Conservation (phyloP, 2,113 vertebrate species). For the Rhodinocichla rosea region DNA sequence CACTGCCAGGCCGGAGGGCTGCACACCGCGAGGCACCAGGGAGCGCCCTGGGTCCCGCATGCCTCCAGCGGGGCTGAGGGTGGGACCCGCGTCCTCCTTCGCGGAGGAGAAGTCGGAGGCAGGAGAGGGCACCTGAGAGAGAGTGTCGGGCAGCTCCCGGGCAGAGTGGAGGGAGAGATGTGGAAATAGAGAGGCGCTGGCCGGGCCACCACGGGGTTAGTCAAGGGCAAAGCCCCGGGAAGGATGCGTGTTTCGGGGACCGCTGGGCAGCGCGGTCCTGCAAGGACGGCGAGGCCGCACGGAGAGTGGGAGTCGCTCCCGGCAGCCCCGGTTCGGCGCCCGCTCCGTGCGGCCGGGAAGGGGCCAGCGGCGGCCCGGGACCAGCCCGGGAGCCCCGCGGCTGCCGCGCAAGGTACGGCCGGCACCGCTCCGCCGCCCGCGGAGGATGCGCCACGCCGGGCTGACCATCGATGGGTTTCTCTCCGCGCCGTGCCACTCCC, state of each 20-base stretch:
- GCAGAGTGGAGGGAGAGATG: background rate
- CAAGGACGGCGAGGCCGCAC: background rate
- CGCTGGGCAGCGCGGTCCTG: background rate
- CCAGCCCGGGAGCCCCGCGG: background rate
- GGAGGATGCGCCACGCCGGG: background rate
- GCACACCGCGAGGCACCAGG: background rate
- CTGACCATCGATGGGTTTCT: background rate
- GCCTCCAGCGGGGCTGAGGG: too few relatives aligned
- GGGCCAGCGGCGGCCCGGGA: background rate
- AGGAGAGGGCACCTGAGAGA: background rate
- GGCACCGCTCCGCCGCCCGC: background rate
- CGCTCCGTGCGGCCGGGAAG: background rate
- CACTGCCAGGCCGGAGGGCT: background rate
- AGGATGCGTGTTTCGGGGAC: background rate
- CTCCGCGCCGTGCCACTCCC: background rate
- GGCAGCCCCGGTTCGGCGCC: background rate
- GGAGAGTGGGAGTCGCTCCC: background rate
- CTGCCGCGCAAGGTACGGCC: background rate
- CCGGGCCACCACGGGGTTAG: background rate
- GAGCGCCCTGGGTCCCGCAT: background rate
- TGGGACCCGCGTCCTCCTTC: background rate
- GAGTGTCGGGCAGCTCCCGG: background rate
- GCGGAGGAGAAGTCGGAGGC: background rate
- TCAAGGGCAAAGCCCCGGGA: background rate
- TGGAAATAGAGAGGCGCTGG: background rate